A percentile compares a stretch with the other conserved stretches of the same genome.
These are phyloP conservation scores for Tipula lateralis DNA, from an alignment of 2,888 invertebrate species.

Conservation along the genomic window DNA sequence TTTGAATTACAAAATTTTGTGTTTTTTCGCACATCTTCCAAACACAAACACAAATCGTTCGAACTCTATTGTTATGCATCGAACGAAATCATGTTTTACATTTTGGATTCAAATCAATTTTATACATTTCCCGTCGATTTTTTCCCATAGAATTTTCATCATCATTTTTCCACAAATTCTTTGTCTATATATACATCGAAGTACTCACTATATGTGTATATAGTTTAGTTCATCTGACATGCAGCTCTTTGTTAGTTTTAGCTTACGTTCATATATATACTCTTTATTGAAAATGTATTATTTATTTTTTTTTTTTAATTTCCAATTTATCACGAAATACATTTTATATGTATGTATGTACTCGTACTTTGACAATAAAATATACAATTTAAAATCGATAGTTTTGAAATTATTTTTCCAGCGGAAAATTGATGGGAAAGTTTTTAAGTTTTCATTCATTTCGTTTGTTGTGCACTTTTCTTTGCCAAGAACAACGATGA, in stretches of 20 bases:
- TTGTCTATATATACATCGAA: neutral
- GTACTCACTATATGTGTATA: neutral
- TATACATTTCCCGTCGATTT: neutral
- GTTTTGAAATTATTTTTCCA: neutral
- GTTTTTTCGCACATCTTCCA: neutral
- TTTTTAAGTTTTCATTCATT: too few species aligned
- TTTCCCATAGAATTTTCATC: neutral
- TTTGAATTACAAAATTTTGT: too few species aligned
- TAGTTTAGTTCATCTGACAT: neutral
- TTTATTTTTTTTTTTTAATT: neutral
- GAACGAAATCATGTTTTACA: neutral
- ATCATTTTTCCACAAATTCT: neutral
- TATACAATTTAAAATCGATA: neutral
- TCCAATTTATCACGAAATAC: neutral
- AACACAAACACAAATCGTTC: neutral
- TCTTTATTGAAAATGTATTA: neutral
- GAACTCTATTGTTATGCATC: neutral
- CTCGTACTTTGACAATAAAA: neutral
- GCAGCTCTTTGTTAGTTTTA: neutral
- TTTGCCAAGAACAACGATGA: too few species aligned
- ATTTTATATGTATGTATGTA: too few species aligned
- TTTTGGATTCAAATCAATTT: neutral
- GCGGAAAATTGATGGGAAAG: slow-evolving; percentile 15
- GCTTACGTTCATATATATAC: neutral
- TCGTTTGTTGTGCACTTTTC: too few species aligned